A percentile compares a stretch with the other conserved stretches of the same genome.
Conservation (phyloP, 2,888 invertebrate genomes). For the Lasioglossum zephyrum region DNA sequence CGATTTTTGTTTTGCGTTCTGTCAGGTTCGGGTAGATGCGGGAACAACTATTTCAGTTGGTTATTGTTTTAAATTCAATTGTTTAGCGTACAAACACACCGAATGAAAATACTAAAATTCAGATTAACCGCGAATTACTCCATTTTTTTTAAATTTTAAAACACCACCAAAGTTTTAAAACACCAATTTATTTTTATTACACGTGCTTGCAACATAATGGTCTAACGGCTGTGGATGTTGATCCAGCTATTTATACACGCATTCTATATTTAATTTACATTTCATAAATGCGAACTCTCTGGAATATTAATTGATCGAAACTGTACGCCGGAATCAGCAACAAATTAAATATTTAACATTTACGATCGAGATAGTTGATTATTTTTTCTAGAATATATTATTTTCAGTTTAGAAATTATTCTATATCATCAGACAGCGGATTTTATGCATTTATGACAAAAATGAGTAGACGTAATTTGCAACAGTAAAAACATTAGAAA, state of each 20-base stretch:
- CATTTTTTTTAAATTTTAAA: too few relatives aligned
- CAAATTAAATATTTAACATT: too few relatives aligned
- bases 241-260: constrained; percentile 71
- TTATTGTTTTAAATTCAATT: background rate
- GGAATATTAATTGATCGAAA: constrained; percentile 19
- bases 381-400: constrained; percentile 36
- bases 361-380: too few relatives aligned
- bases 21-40: background rate
- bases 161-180: too few relatives aligned
- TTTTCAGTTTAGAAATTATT: background rate
- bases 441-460: background rate
- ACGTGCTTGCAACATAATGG: constrained; percentile 59
- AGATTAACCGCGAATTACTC: background rate
- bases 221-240: constrained; percentile 70
- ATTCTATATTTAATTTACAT: constrained; percentile 70
- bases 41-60: constrained; percentile 4
- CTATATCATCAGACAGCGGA: background rate
- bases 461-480: too few relatives aligned
- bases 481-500: too few relatives aligned
- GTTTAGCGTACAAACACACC: background rate
- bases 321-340: too few relatives aligned
- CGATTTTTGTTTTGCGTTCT: background rate
- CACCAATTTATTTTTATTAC: constrained; percentile 33
- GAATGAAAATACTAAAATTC: background rate
- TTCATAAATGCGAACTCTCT: constrained; percentile 57